phyloP scores from a whole-genome alignment of 2,113 vertebrate species.

The Lynx canadensis region DNA sequence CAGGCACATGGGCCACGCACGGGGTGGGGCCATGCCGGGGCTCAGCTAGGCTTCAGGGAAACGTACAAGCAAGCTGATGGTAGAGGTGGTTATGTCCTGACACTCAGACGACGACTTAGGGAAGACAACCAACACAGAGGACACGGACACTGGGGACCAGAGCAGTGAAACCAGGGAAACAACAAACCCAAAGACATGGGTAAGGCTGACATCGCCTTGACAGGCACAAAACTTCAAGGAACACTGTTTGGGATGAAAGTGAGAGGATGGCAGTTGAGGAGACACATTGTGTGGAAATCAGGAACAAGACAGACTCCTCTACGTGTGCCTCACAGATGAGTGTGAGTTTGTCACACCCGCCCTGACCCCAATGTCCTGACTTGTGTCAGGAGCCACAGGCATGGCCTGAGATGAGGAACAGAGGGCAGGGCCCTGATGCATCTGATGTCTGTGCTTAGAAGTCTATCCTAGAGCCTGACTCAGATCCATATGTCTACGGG shows the following conservation, averaged over 20 bases:
- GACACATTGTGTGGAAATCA: not conserved
- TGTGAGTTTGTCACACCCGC: not conserved
- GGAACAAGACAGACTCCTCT: not conserved
- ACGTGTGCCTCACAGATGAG: not conserved
- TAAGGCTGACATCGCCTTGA: not conserved
- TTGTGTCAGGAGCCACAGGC: not conserved
- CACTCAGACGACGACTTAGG: not conserved
- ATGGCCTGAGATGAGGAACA: not conserved
- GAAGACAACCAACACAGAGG: not conserved
- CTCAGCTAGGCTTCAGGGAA: no score
- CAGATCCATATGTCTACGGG: not conserved
- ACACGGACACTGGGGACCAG: not conserved
- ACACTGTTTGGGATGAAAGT: not conserved
- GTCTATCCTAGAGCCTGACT: not conserved
- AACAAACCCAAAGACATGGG: no score
- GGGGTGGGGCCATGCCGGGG: no score
- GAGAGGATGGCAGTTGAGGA: not conserved
- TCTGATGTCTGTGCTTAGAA: not conserved
- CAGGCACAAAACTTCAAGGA: not conserved
- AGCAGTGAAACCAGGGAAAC: no score
- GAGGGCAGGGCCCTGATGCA: not conserved
- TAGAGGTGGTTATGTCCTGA: not conserved
- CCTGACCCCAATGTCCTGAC: not conserved
- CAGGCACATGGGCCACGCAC: no score
- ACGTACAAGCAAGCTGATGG: no score